phyloP scores from a whole-genome alignment of 2,888 invertebrate genomes.

The Caenorhabditis japonica region DNA sequence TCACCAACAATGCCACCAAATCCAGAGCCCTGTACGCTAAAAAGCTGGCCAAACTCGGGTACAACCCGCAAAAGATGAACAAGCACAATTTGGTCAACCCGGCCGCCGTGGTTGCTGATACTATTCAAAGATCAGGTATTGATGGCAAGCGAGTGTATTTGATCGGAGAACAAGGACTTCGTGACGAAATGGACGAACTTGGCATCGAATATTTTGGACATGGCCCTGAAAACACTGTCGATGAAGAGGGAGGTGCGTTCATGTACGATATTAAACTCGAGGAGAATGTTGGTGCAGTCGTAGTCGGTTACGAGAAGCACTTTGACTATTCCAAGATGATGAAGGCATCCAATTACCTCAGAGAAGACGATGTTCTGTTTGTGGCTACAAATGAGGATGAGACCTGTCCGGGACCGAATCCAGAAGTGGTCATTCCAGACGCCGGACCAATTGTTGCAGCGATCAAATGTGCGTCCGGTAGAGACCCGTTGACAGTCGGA shows the following conservation, averaged over 20 bases:
- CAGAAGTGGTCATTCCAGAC: slow-evolving; percentile 82
- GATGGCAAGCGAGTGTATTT: slow-evolving; percentile 81
- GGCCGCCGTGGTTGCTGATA: slow-evolving; percentile 75
- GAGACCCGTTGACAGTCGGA: slow-evolving; percentile 83
- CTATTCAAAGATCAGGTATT: slow-evolving; percentile 64
- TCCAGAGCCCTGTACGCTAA: slow-evolving; percentile 84
- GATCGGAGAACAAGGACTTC: slow-evolving; percentile 87
- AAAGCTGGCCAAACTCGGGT: slow-evolving; percentile 85
- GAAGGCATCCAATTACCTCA: slow-evolving; percentile 90
- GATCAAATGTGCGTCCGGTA: slow-evolving; percentile 87
- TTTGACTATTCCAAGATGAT: slow-evolving; percentile 91
- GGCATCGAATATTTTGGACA: slow-evolving; percentile 81
- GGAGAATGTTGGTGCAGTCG: slow-evolving; percentile 86
- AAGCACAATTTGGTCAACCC: slow-evolving; percentile 74
- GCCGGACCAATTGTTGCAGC: slow-evolving; percentile 86
- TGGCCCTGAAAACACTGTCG: slow-evolving; percentile 68
- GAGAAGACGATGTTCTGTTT: slow-evolving; percentile 80
- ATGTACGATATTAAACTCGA: slow-evolving; percentile 75
- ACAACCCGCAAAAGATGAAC: slow-evolving; percentile 78
- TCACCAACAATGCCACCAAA: slow-evolving; percentile 93
- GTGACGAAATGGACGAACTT: slow-evolving; percentile 86
- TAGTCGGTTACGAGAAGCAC: slow-evolving; percentile 94
- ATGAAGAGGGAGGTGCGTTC: slow-evolving; percentile 65
- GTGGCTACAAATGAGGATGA: slow-evolving; percentile 95
- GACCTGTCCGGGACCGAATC: slow-evolving; percentile 83